Evolutionary conservation across 2,797 vertebrate species (phyloP).

Genomic region (Urophycis tenuis): DNA sequence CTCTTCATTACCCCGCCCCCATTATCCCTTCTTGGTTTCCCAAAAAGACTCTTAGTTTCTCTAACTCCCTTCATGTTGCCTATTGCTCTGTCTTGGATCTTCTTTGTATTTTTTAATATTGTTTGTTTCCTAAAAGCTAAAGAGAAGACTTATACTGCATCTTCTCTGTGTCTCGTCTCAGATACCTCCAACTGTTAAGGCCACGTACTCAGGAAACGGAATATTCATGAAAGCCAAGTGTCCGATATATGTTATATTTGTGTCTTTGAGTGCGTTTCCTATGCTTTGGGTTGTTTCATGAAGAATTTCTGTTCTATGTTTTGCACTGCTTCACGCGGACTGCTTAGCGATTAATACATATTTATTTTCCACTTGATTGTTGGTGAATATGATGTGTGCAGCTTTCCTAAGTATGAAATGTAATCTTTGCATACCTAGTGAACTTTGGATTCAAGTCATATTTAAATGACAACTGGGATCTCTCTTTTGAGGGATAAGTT

Average conservation of each 20-base stretch:
- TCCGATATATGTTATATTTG: conserved; percentile 11
- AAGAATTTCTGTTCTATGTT: conserved; percentile 16
- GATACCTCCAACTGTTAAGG: conserved; percentile 12
- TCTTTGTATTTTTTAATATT: background rate
- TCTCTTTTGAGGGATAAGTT: background rate
- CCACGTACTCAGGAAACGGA: conserved; percentile 51
- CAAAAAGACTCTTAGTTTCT: background rate
- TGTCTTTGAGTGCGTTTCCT: conserved; percentile 15
- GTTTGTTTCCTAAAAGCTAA: background rate
- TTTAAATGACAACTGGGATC: background rate
- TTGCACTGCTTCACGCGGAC: conserved; percentile 38
- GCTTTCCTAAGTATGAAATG: background rate
- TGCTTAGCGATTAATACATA: background rate
- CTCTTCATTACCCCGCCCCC: background rate
- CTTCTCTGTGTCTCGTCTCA: background rate
- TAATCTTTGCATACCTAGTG: background rate
- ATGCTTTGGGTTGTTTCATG: conserved; percentile 20
- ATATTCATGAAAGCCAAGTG: conserved; percentile 18
- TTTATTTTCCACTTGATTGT: conserved; percentile 3
- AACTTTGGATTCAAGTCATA: background rate
- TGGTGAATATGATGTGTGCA: background rate
- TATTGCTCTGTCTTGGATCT: background rate
- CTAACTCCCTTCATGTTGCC: background rate
- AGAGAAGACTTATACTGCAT: background rate
- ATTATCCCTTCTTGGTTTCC: background rate